Evolutionary conservation across 2,888 invertebrate species (phyloP).

Genomic region (Synergus itoensis): DNA sequence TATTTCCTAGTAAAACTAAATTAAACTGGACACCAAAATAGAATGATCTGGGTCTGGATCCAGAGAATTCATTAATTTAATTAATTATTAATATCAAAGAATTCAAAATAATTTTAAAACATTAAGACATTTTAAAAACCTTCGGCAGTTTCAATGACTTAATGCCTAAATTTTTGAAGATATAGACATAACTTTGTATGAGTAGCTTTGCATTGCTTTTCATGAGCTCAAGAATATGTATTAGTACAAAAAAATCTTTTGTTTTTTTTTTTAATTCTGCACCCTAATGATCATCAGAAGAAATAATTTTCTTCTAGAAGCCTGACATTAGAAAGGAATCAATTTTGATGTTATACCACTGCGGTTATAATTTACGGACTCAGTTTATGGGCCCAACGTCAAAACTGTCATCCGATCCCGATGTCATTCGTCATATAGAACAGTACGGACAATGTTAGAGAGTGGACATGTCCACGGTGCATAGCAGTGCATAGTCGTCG

Average conservation of each 20-base stretch:
- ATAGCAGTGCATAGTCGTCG: constrained; percentile 62
- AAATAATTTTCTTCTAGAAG: constrained; percentile 6
- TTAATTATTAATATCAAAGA: too few relatives aligned
- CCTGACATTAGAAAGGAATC: constrained; percentile 1
- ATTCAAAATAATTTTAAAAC: too few relatives aligned
- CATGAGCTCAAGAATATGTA: too few relatives aligned
- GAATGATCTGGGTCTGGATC: too few relatives aligned
- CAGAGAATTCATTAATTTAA: too few relatives aligned
- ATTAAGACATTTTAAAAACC: too few relatives aligned
- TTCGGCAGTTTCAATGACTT: too few relatives aligned
- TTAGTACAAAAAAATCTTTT: too few relatives aligned
- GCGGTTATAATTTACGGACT: constrained; percentile 19
- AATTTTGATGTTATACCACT: constrained; percentile 27
- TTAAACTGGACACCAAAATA: background rate
- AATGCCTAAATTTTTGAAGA: too few relatives aligned
- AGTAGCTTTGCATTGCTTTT: too few relatives aligned
- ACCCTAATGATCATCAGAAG: background rate
- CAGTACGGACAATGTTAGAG: constrained; percentile 59
- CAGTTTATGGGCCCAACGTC: constrained; percentile 63
- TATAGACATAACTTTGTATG: too few relatives aligned
- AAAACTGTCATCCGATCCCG: constrained; percentile 71
- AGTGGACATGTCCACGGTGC: constrained; percentile 63
- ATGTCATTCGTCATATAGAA: constrained; percentile 72
- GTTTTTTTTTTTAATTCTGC: too few relatives aligned
- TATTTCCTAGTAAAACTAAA: background rate